A percentile compares a stretch with the other conserved stretches of the same genome.
Evolutionary conservation across 2,888 invertebrate genomes (phyloP).

Genomic region (Parelbella ahira): DNA sequence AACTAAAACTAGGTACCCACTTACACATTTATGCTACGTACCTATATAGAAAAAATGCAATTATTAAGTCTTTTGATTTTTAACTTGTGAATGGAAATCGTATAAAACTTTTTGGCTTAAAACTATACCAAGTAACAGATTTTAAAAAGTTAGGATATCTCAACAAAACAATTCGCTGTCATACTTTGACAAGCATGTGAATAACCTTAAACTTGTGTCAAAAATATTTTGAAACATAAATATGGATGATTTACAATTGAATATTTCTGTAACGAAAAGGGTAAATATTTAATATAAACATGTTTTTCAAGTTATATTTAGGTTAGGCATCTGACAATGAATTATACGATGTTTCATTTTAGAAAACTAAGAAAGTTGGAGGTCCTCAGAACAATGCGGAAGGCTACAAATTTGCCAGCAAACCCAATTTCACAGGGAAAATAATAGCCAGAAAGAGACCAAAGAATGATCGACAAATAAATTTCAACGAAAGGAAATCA

Average conservation of each 20-base stretch:
- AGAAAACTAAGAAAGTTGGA: conserved; percentile 48
- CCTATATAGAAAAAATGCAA: no score
- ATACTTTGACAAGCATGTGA: no score
- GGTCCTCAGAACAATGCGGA: conserved; percentile 44
- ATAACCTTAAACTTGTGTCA: conserved; percentile 17
- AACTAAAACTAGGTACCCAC: no score
- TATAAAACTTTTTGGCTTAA: no score
- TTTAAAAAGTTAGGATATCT: no score
- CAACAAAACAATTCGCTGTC: no score
- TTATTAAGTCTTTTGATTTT: no score
- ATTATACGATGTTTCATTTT: conserved; percentile 29
- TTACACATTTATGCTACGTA: no score
- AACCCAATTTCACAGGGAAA: conserved; percentile 64
- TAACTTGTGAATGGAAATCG: no score
- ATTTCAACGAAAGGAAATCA: conserved; percentile 36
- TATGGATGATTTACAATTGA: conserved; percentile 76
- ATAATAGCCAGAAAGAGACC: conserved; percentile 71
- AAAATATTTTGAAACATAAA: conserved; percentile 18
- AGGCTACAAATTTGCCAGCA: conserved; percentile 66
- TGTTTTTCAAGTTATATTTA: no score
- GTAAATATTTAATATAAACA: conserved; percentile 38
- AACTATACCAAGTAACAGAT: no score
- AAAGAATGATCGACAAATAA: conserved; percentile 40
- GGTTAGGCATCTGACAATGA: no score
- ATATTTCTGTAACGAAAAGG: conserved; percentile 61